Evolutionary conservation across 2,797 vertebrate genomes (phyloP).

Genomic region (Epinephelus awoara): DNA sequence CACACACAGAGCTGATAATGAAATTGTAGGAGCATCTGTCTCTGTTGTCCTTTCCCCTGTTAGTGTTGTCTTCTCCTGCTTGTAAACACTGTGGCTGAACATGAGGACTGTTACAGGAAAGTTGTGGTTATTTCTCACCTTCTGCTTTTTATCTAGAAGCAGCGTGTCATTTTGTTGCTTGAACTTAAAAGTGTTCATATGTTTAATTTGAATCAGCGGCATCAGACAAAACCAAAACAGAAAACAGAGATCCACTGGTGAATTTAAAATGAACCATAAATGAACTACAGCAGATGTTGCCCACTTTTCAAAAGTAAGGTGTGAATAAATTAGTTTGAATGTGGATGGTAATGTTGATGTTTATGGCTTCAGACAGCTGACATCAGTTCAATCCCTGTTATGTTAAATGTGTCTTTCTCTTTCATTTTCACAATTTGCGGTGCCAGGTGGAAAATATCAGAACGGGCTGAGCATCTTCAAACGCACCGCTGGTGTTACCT

Average conservation of each 20-base stretch:
- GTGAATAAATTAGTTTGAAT: conserved; percentile 33
- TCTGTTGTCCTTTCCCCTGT: conserved; percentile 32
- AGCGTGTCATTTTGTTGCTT: background rate
- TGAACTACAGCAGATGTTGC: conserved; percentile 38
- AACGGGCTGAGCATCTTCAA: background rate
- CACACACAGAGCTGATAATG: conserved; percentile 77
- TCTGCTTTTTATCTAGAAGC: background rate
- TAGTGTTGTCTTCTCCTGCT: conserved; percentile 5
- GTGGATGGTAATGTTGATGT: conserved; percentile 23
- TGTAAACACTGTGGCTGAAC: conserved; percentile 1
- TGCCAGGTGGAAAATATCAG: conserved; percentile 29
- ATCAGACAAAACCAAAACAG: background rate
- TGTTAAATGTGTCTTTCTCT: conserved; percentile 22
- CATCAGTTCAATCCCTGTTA: conserved; percentile 16
- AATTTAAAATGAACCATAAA: conserved; percentile 18
- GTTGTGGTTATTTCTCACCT: background rate
- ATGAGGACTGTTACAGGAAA: background rate
- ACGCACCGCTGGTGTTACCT: background rate
- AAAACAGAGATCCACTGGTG: background rate
- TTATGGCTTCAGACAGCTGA: conserved; percentile 24
- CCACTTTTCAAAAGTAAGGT: conserved; percentile 6
- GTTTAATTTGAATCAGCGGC: background rate
- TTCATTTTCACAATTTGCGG: conserved; percentile 24
- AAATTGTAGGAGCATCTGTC: conserved; percentile 71
- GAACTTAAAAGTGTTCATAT: background rate